Evolutionary conservation across 2,113 vertebrate species (phyloP).

Genomic region (Protobothrops flavoviridis): DNA sequence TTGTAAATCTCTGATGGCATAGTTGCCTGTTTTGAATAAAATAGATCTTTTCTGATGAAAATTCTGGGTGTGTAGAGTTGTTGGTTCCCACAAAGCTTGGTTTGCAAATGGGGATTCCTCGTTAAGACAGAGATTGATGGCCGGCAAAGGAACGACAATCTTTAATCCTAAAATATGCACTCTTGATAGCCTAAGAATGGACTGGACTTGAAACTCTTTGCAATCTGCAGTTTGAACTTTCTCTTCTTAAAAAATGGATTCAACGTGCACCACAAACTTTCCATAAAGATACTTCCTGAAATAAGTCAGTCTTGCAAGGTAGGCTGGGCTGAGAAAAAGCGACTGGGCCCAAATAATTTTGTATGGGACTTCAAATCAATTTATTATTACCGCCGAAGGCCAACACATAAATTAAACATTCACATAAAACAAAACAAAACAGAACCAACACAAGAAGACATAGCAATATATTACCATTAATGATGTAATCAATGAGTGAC

Average conservation of each 20-base stretch:
- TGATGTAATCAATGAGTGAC: no score
- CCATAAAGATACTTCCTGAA: not conserved
- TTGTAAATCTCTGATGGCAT: conserved; percentile 15
- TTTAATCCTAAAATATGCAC: not conserved
- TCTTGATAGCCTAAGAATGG: not conserved
- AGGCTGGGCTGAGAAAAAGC: not conserved
- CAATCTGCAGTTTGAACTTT: not conserved
- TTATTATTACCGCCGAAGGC: no score
- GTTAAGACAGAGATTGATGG: not conserved
- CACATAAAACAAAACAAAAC: no score
- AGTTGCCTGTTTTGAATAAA: conserved; percentile 25
- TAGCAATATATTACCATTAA: no score
- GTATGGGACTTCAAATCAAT: not conserved
- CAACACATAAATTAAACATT: no score
- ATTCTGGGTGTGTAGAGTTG: conserved; percentile 5
- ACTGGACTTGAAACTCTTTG: not conserved
- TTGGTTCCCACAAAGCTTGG: not conserved
- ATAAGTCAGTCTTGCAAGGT: not conserved
- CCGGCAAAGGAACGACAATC: not conserved
- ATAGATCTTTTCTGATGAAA: conserved; percentile 1
- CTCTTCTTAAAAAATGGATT: not conserved
- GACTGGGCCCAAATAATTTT: not conserved
- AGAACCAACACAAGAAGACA: no score
- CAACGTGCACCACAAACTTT: not conserved
- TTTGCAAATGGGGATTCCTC: not conserved